Conservation (phyloP, 1,140 invertebrate species). For the Heliconius himera region DNA sequence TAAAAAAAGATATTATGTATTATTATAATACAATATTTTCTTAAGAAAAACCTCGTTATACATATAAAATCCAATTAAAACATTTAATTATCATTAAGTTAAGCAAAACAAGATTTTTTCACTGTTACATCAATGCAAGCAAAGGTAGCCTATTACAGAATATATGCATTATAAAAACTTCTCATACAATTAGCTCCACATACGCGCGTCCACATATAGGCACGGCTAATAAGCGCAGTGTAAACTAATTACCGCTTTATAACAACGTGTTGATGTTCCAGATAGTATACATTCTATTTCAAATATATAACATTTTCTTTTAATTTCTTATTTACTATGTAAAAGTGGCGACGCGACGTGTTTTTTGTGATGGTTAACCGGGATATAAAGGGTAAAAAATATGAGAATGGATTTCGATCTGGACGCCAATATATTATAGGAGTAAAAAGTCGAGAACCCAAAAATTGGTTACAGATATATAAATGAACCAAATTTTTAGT, state of each 20-base stretch:
- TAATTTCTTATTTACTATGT: not conserved
- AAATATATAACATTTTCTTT: not conserved
- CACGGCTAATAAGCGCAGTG: constrained; percentile 10
- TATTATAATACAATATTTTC: too few relatives aligned
- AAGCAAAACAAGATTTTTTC: not conserved
- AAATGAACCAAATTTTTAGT: too few relatives aligned
- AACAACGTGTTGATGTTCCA: constrained; percentile 3
- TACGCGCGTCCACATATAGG: constrained; percentile 5
- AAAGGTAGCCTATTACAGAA: not conserved
- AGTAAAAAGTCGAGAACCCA: too few relatives aligned
- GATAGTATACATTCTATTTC: not conserved
- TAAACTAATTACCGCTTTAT: constrained; percentile 11
- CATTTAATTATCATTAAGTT: not conserved
- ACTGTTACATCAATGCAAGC: not conserved
- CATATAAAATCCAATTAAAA: not conserved
- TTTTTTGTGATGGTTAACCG: too few relatives aligned
- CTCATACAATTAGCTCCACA: not conserved
- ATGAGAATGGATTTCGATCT: too few relatives aligned
- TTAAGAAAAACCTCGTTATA: not conserved
- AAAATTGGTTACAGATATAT: too few relatives aligned
- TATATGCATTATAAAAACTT: not conserved
- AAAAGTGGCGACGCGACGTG: too few relatives aligned
- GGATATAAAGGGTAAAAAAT: too few relatives aligned
- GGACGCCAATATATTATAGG: too few relatives aligned
- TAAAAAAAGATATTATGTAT: too few relatives aligned